Base-by-base conservation (phyloP, 2,797 vertebrate species). In the Phoebastria nigripes region DNA sequence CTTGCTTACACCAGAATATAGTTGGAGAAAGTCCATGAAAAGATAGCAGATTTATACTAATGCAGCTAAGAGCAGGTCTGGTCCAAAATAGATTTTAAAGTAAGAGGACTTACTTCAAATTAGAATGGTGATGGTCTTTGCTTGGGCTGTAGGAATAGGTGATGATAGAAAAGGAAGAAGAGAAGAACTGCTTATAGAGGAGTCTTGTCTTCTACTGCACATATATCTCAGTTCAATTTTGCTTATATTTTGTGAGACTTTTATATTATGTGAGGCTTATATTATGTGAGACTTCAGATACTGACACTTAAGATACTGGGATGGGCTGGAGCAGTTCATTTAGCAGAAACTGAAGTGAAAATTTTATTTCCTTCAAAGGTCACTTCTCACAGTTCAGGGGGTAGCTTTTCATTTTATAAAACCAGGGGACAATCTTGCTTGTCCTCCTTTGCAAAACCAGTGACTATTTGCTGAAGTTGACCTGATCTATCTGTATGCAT, bases 21-120 rank as follows among this genome's bases (percentile, higher is more conserved):
- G 11, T 14, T 94, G 85, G 58, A 91, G 42, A 58, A 95, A 74
- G 79, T 77, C 83, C 46, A 52, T 25, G 42, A 47, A 62, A 78
- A 91, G 69, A 44, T 24, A 77, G 20, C 41, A 69, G 49, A 29
- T 81, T 89, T 82, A n/a, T 82, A 44, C 12, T 81, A 46, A 77
- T 58, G 61, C 31, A 81, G 33, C 49, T 58, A 77, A 80, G 46
- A 93, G 33, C 49, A 66, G 33, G 17, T 85, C 55, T 82, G 69
- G 65, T 62, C 69, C 49, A 82, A 89, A 82, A 74, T 0, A 76
- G 12, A 22, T 69, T 85, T 82, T 89, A 25, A 66, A 82, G 31
- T 44, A 79, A 83, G 69, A 91, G 25, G 39, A 9, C n/a, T 67
- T 61, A 29, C 17, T 89, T 93, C 55, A 62, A 33, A 51, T 72